These are phyloP conservation scores for Metellina segmentata DNA, from an alignment of 2,888 invertebrate genomes.

Conservation along the genomic window DNA sequence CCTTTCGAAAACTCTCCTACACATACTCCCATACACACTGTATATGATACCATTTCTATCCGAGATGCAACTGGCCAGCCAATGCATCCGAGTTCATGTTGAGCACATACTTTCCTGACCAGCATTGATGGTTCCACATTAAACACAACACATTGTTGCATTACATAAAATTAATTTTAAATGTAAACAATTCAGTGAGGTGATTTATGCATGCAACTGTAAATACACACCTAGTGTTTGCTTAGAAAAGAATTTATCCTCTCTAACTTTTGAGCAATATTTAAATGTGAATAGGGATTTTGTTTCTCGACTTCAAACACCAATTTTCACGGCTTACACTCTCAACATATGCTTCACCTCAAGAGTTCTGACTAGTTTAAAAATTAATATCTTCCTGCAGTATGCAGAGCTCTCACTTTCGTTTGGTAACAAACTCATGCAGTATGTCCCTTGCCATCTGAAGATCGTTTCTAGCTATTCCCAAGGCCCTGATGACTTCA, in stretches of 20 bases:
- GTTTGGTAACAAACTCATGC: slow-evolving; percentile 91
- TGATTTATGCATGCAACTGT: slow-evolving; percentile 11
- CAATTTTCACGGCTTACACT: neutral
- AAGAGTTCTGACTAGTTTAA: slow-evolving; percentile 71
- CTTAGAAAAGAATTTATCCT: neutral
- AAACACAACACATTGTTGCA: too few species aligned
- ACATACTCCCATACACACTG: neutral
- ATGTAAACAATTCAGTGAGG: slow-evolving; percentile 7
- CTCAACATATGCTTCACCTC: slow-evolving; percentile 51
- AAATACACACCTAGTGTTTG: slow-evolving; percentile 13
- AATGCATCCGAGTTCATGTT: slow-evolving; percentile 46
- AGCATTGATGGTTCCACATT: slow-evolving; percentile 6
- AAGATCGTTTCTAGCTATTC: slow-evolving; percentile 95
- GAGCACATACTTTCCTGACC: slow-evolving; percentile 29
- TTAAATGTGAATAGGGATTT: slow-evolving; percentile 3
- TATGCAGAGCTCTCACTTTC: slow-evolving; percentile 68
- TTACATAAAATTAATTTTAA: slow-evolving; percentile 3
- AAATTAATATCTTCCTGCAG: slow-evolving; percentile 35
- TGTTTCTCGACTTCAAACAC: slow-evolving; percentile 1
- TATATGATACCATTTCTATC: neutral
- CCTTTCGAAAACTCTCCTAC: slow-evolving; percentile 37
- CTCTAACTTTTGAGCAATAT: slow-evolving; percentile 54
- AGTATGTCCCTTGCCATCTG: slow-evolving; percentile 97
- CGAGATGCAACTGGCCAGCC: slow-evolving; percentile 67
- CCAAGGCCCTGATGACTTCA: slow-evolving; percentile 93